Evolutionary conservation across 2,113 vertebrate genomes (phyloP).

Genomic region (Macheiramphus alcinus): DNA sequence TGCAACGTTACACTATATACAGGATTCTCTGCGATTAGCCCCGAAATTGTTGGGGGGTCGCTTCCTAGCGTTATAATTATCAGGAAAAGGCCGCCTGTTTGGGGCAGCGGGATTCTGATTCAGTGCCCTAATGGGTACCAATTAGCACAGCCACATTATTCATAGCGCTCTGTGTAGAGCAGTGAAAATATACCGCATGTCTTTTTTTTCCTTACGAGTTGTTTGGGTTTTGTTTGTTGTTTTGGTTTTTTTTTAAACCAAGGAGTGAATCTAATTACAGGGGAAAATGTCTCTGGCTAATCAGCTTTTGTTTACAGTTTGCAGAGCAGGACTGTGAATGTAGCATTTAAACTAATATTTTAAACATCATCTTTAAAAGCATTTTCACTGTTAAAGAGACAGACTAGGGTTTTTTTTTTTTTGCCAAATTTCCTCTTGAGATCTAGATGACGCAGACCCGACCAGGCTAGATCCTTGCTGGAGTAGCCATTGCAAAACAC

Average conservation of each 20-base stretch:
- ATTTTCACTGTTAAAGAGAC: neutral
- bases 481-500: neutral
- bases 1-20: neutral
- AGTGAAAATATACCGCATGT: neutral
- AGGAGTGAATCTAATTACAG: constrained; percentile 8
- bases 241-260: neutral
- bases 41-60: constrained; percentile 10
- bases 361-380: neutral
- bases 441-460: neutral
- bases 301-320: constrained; percentile 47
- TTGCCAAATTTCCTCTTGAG: neutral
- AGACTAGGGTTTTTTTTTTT: neutral
- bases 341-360: constrained; percentile 13
- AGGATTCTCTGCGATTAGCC: constrained; percentile 43
- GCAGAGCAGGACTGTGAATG: neutral
- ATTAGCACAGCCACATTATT: constrained; percentile 36
- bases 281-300: constrained; percentile 11
- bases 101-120: constrained; percentile 22
- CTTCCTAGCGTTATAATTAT: neutral
- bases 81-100: neutral
- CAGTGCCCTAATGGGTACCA: constrained; percentile 44
- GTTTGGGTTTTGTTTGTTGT: neutral
- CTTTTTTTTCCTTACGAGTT: neutral
- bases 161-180: neutral
- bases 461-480: neutral